Conservation (phyloP, 2,113 vertebrate genomes). For the Carlito syrichta region DNA sequence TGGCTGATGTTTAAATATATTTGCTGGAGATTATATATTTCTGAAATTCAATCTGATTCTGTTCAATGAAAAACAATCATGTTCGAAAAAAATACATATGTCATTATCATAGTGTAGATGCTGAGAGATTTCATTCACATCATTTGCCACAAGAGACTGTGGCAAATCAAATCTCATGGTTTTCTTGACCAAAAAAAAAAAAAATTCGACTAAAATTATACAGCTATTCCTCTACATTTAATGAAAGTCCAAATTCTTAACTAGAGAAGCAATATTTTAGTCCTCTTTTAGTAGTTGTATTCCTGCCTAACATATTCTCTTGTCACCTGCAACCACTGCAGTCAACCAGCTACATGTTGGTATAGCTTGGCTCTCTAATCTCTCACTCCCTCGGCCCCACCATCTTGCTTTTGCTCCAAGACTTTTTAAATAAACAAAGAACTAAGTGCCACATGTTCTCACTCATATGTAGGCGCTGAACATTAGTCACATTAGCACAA, state of each 20-base stretch:
- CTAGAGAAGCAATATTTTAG: not conserved
- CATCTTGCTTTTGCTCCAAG: not conserved
- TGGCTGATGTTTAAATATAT: not conserved
- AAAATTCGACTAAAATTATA: not conserved
- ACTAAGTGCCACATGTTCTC: no score
- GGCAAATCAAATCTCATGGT: not conserved
- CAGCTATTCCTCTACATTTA: not conserved
- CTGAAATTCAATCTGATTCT: not conserved
- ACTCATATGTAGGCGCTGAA: no score
- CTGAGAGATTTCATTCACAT: not conserved
- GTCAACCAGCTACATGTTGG: not conserved
- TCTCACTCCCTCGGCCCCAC: not conserved
- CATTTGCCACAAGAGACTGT: not conserved
- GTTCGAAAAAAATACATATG: not conserved
- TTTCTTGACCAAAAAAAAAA: not conserved
- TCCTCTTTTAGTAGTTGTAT: not conserved
- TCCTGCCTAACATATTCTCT: accelerated
- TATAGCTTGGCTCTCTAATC: not conserved
- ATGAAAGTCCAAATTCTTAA: not conserved
- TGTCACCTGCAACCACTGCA: not conserved
- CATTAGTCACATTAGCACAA: no score
- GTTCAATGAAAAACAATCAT: not conserved
- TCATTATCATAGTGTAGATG: not conserved
- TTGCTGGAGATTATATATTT: not conserved
- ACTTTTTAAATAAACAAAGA: not conserved